Evolutionary conservation across 1,140 invertebrate genomes (phyloP), one percentile per base, ranked within the genome.

Genomic region (Hyles vespertilio): DNA sequence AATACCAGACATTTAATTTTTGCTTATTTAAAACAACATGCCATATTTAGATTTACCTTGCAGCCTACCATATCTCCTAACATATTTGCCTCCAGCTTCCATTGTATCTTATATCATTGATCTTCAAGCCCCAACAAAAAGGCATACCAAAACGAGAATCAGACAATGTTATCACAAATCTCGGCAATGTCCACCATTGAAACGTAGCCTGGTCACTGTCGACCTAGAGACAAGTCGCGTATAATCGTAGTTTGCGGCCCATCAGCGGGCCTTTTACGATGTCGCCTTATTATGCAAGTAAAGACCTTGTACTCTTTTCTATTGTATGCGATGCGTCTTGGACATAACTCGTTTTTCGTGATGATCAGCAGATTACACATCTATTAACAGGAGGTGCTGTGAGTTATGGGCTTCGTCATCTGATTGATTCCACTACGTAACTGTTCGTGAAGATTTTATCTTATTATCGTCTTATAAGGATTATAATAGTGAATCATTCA

Each of bases 281-380:
- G 72, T 80, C 72, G 67, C 62, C 66, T 75, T 65, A 73, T 81
- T 82, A 86, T 83, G 74, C 72, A 78, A 67, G 68, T 64, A 51
- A 58, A 59, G 56, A 68, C 83, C 83, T 86, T 86, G 83, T 76
- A 59, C 80, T 81, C 77, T 77, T 79, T 86, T 78, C 77, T 81
- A 86, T 84, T 85, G 79, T 81, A 65, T 59, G 65, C 65, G 33
- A 50, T 22, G 32, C 32, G 54, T 22, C 45, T 56, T 32, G 32
- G 32, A 48, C 32, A 56, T 12, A 54, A 54, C 52, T 54, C 40
- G 52, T 54, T 22, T 32, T 43, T 54, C 52, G 52, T 54, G 52
- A 45, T 44, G 52, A 54, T 54, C 52, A 6, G 43, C 52, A 32
- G 52, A 54, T 54, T 54, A 54, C n/a, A 2, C 22, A 12, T 11